Percentiles rank a stretch among this genome's conserved stretches.
Evolutionary conservation across 2,797 vertebrate species (phyloP).

Genomic region (Manis javanica): DNA sequence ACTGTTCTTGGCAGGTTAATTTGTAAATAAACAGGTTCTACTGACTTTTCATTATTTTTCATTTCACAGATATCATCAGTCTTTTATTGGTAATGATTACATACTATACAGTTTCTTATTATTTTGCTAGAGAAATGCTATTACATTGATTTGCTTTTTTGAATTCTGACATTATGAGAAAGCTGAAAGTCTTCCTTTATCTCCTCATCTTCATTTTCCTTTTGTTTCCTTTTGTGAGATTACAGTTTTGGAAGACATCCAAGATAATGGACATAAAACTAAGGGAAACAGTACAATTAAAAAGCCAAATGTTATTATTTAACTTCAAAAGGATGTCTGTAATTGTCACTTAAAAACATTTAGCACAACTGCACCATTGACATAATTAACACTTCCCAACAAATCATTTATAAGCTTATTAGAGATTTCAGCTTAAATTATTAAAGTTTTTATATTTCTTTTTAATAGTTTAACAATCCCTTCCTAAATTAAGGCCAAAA

Average conservation of each 20-base stretch:
- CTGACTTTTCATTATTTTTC: background rate
- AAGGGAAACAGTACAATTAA: background rate
- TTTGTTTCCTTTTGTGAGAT: background rate
- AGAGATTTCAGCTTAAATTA: background rate
- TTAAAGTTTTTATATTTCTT: background rate
- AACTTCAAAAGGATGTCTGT: background rate
- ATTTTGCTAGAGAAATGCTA: background rate
- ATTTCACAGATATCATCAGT: background rate
- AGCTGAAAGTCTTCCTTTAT: background rate
- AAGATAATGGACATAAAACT: background rate
- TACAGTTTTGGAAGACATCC: background rate
- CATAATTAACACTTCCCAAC: background rate
- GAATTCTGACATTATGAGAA: background rate
- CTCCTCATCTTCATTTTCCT: background rate
- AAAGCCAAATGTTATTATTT: background rate
- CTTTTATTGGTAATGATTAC: background rate
- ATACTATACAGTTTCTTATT: background rate
- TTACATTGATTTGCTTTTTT: background rate
- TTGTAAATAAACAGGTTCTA: background rate
- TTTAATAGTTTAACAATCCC: background rate
- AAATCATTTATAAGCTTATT: background rate
- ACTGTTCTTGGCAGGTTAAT: background rate
- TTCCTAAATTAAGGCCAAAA: background rate
- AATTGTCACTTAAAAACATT: background rate
- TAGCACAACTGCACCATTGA: background rate